These are phyloP conservation scores for Aleiodes testaceus DNA, from an alignment of 2,888 invertebrate species.

Conservation along the genomic window DNA sequence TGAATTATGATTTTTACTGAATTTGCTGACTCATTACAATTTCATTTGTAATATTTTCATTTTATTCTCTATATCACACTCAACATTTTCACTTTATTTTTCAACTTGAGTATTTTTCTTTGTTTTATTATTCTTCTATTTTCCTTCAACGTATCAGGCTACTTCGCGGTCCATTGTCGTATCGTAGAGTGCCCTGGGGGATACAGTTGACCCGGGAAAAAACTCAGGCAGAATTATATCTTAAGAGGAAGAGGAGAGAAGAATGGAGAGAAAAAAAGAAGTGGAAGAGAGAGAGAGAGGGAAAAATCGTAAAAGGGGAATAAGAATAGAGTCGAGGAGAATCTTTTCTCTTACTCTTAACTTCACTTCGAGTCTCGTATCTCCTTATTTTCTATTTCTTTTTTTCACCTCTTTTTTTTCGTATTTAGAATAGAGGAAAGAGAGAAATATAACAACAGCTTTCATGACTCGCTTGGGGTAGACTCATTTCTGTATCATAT, in stretches of 20 bases:
- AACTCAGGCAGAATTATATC: slow-evolving; percentile 36
- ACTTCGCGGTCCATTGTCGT: slow-evolving; percentile 45
- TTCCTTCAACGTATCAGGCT: slow-evolving; percentile 38
- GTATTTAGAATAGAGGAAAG: neutral
- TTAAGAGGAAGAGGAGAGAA: slow-evolving; percentile 24
- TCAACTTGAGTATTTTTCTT: slow-evolving; percentile 27
- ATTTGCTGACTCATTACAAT: slow-evolving; percentile 8
- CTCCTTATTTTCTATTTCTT: slow-evolving; percentile 8
- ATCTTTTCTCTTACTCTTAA: slow-evolving; percentile 23
- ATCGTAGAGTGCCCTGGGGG: slow-evolving; percentile 40
- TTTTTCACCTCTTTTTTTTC: neutral
- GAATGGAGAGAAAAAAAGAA: slow-evolving; percentile 19
- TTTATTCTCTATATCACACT: neutral
- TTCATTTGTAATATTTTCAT: neutral
- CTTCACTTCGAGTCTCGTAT: slow-evolving; percentile 21
- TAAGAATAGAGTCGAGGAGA: neutral
- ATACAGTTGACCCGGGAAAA: slow-evolving; percentile 39
- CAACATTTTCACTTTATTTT: slow-evolving; percentile 19
- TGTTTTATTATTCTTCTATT: slow-evolving; percentile 39
- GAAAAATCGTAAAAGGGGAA: neutral
- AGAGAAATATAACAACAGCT: slow-evolving; percentile 10
- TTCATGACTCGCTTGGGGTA: neutral
- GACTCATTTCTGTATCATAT: slow-evolving; percentile 8
- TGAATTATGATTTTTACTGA: neutral
- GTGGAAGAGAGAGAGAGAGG: neutral